phyloP scores from a whole-genome alignment of 2,113 vertebrate genomes.

The Pandion haliaetus region DNA sequence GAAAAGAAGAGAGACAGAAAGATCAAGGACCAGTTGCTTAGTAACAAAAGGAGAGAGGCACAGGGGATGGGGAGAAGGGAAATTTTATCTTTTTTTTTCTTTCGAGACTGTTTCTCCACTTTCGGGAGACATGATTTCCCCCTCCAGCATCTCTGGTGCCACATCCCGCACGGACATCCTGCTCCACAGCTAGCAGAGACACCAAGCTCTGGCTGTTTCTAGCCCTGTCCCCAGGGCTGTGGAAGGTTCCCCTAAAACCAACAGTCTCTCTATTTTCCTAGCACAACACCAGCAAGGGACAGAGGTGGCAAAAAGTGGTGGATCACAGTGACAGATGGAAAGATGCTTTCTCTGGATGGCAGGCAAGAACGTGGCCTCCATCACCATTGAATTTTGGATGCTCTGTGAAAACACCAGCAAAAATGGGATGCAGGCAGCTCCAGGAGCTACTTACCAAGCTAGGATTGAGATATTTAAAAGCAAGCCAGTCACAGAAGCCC shows the following conservation, averaged over 20 bases:
- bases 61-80: neutral
- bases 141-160: neutral
- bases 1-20: slow-evolving; percentile 37
- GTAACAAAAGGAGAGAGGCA: slow-evolving; percentile 33
- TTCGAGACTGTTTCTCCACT: neutral
- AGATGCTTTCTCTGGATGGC: neutral
- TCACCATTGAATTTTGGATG: neutral
- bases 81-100: slow-evolving; percentile 4
- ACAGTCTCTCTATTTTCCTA: neutral
- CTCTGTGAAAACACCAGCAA: neutral
- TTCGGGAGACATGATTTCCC: neutral
- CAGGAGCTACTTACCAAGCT: neutral
- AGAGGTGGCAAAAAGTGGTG: neutral
- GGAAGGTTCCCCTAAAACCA: neutral
- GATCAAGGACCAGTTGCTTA: slow-evolving; percentile 57
- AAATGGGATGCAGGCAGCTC: neutral
- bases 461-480: neutral
- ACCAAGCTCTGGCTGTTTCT: neutral
- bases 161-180: neutral
- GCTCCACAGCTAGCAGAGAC: neutral
- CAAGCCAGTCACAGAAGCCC: neutral
- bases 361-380: neutral
- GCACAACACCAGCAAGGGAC: neutral
- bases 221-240: neutral
- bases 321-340: too few species aligned